phyloP scores from a whole-genome alignment of 2,888 invertebrate genomes.

The Stenoptilia bipunctidactyla region DNA sequence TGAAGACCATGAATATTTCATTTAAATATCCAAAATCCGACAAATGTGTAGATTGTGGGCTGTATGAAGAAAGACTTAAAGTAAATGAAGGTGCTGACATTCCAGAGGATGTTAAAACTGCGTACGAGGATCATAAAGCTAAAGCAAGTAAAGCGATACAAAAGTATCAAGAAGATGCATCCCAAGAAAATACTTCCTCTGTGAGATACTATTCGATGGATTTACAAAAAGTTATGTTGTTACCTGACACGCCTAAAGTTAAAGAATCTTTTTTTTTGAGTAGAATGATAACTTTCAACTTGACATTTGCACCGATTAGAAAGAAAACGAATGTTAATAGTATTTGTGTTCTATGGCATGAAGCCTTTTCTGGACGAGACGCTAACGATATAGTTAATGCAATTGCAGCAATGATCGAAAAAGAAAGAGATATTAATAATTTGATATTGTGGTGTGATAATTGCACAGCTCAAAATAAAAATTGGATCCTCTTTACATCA shows the following conservation, averaged over 20 bases:
- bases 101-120: constrained; percentile 1
- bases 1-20: constrained; percentile 2
- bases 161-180: not conserved
- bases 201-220: constrained; percentile 1
- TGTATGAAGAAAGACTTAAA: not conserved
- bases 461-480: too few relatives aligned
- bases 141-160: not conserved
- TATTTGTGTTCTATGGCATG: constrained; percentile 5
- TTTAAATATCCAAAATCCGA: constrained; percentile 1
- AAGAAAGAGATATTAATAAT: constrained; percentile 2
- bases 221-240: too few relatives aligned
- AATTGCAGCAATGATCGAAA: constrained; percentile 3
- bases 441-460: too few relatives aligned
- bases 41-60: constrained; percentile 1
- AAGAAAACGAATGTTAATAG: constrained; percentile 4
- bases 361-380: constrained; percentile 6
- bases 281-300: constrained; percentile 1
- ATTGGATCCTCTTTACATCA: constrained; percentile 4
- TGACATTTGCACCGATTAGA: too few relatives aligned
- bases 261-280: constrained; percentile 3
- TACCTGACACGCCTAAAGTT: not conserved
- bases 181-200: not conserved
- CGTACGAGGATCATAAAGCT: constrained; percentile 1
- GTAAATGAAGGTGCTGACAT: not conserved
- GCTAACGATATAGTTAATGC: constrained; percentile 3